Evolutionary conservation across 2,113 vertebrate species (phyloP).

Genomic region (Buteo buteo): DNA sequence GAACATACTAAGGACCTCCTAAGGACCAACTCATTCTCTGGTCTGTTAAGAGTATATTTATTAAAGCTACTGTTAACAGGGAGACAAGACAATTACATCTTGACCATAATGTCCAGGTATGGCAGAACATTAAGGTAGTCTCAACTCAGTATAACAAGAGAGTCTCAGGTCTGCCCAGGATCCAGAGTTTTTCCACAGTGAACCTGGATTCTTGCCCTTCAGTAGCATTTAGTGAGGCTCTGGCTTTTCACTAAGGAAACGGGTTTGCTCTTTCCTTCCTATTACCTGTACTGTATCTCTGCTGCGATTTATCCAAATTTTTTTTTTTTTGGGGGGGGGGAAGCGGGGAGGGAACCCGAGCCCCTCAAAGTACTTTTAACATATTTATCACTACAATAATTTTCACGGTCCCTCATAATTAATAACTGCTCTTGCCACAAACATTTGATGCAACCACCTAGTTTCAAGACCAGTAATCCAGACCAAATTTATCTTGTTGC

Average conservation of each 20-base stretch:
- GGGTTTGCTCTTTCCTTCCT: too few relatives aligned
- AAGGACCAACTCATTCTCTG: neutral
- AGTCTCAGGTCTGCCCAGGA: neutral
- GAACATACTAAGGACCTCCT: neutral
- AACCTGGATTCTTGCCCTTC: too few relatives aligned
- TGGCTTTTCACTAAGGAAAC: too few relatives aligned
- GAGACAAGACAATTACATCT: neutral
- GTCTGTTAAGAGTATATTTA: neutral
- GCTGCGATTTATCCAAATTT: too few relatives aligned
- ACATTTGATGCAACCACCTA: neutral
- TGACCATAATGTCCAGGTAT: neutral
- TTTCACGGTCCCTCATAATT: neutral
- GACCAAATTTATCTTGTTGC: neutral
- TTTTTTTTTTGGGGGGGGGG: too few relatives aligned
- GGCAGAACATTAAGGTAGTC: neutral
- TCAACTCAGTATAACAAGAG: neutral
- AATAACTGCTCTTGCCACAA: neutral
- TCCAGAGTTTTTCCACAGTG: too few relatives aligned
- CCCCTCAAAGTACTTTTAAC: neutral
- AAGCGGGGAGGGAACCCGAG: neutral
- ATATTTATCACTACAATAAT: neutral
- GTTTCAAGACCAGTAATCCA: neutral
- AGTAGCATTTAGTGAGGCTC: too few relatives aligned
- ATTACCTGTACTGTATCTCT: too few relatives aligned
- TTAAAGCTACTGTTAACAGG: neutral